Evolutionary conservation across 2,888 invertebrate genomes (phyloP), one percentile per base, ranked within the genome.

Genomic region (Stegophylla sp.): DNA sequence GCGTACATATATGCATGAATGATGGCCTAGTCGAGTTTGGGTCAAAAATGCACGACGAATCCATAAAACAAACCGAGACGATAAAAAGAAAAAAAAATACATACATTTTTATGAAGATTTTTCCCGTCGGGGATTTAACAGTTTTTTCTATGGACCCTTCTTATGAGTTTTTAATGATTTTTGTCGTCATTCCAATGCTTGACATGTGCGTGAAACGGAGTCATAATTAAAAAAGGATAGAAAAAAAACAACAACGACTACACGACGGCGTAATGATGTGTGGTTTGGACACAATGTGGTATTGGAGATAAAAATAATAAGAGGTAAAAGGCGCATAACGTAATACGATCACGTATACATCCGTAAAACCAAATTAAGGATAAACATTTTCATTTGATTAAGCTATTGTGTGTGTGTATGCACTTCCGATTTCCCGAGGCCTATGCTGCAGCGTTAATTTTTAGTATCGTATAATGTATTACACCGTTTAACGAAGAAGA

Each of bases 371-470:
- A 56, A 56, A 72, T 72, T 59, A 56, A 59, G 26, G 23, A n/a
- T 26, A 45, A 45, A 61, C 61, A 45, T 61, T 73, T 73, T 73
- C 73, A 61, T 73, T 61, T 61, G 73, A 73, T 73, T 61, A 73
- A 43, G 43, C 43, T 23, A 73, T 45, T 61, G 69, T 69, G 69
- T 48, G 26, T 61, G 23, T 61, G 48, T 69, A 48, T 48, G n/a
- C 61, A 43, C 53, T 71, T 53, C 53, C 53, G 41, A 56, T 72
- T 72, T 72, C 56, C 41, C 17, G 41, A 10, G n/a, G 41, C 41
- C 10, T 12, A 34, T 34, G 51, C n/a, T 12, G 28, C 17, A 3
- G n/a, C 13, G 10, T 28, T n/a, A 34, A 34, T 63, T 63, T 34
- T 17, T 9, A 34, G 17, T 9, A 17, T 61, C 28, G 61, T 51